A percentile compares a stretch with the other conserved stretches of the same genome.
These are phyloP conservation scores for Reticulitermes speratus DNA, from an alignment of 1,140 invertebrate species.

Conservation along the genomic window DNA sequence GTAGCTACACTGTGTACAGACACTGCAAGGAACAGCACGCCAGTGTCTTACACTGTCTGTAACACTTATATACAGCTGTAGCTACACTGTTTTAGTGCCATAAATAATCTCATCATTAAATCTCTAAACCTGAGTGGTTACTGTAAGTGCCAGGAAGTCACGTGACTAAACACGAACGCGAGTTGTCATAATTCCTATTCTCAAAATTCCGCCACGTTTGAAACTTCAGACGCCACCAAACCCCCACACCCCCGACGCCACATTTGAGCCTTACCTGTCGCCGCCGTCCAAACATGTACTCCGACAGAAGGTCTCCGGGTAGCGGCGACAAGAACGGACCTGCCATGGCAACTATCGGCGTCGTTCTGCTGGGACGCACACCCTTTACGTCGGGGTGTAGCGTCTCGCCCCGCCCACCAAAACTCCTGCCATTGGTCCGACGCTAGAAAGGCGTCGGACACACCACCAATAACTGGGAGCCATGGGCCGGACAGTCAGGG, in stretches of 20 bases:
- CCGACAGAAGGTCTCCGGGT: slow-evolving; percentile 79
- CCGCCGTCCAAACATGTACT: slow-evolving; percentile 88
- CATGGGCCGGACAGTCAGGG: not conserved
- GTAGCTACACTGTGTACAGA: no score
- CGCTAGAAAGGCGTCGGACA: not conserved
- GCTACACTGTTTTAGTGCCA: no score
- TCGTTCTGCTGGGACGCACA: not conserved
- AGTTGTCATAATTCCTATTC: no score
- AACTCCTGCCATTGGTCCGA: not conserved
- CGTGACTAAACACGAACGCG: no score
- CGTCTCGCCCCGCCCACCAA: not conserved
- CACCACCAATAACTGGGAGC: not conserved
- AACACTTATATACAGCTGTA: no score
- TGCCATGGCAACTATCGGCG: slow-evolving; percentile 60
- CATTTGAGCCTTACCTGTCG: slow-evolving; percentile 61
- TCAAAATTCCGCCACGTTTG: no score
- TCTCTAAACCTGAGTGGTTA: no score
- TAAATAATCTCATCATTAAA: no score
- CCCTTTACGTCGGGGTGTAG: not conserved
- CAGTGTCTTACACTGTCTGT: no score
- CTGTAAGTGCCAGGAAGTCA: no score
- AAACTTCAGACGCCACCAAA: no score
- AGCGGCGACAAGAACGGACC: slow-evolving; percentile 80
- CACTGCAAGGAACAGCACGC: no score
- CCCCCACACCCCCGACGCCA: not conserved